Evolutionary conservation across 1,140 invertebrate genomes (phyloP).

Genomic region (Lasaia peninsularis): DNA sequence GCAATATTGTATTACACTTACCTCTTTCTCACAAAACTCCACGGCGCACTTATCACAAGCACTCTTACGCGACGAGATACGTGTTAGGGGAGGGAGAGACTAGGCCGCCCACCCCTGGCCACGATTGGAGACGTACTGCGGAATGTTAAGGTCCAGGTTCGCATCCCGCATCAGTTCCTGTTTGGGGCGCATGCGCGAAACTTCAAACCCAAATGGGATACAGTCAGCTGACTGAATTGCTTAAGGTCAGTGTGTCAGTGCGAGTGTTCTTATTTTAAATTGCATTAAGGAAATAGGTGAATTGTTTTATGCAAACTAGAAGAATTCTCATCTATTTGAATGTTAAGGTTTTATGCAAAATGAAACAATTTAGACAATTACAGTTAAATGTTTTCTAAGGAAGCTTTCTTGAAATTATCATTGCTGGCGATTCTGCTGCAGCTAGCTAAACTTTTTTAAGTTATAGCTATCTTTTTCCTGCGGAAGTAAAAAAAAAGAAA

Average conservation of each 20-base stretch:
- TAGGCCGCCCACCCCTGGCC: slow-evolving; percentile 11
- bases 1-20: background rate
- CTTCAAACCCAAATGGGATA: slow-evolving; percentile 40
- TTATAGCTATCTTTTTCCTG: too few species aligned
- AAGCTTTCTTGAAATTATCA: too few species aligned
- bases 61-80: background rate
- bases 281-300: slow-evolving; percentile 24
- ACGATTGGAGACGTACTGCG: slow-evolving; percentile 29
- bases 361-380: too few species aligned
- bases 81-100: background rate
- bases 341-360: too few species aligned
- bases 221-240: slow-evolving; percentile 56
- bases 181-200: slow-evolving; percentile 39
- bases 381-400: too few species aligned
- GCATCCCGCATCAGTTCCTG: slow-evolving; percentile 28
- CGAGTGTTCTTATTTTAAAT: slow-evolving; percentile 22
- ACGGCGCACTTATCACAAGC: slow-evolving; percentile 1
- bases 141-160: slow-evolving; percentile 30
- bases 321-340: background rate
- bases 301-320: slow-evolving; percentile 11
- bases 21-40: slow-evolving; percentile 1
- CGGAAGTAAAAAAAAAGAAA: too few species aligned
- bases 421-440: too few species aligned
- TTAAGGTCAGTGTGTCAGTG: slow-evolving; percentile 65
- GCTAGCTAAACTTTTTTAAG: too few species aligned